Conservation (phyloP, 1,140 invertebrate genomes). For the Zaprionus camerounensis region DNA sequence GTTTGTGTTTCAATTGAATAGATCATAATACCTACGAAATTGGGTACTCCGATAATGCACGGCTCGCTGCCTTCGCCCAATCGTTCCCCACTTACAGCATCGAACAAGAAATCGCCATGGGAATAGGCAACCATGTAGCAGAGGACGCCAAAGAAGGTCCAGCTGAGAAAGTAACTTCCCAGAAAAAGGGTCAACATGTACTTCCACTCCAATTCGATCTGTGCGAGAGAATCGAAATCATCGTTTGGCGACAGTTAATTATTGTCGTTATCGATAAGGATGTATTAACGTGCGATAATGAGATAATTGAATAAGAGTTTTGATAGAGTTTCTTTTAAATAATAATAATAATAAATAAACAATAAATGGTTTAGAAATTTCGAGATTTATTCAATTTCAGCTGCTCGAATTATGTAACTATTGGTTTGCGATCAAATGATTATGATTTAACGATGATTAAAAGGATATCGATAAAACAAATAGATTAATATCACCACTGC, state of each 20-base stretch:
- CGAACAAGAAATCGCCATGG: slow-evolving; percentile 85
- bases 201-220: slow-evolving; percentile 87
- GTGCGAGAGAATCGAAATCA: slow-evolving; percentile 11
- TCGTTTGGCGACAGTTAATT: slow-evolving; percentile 10
- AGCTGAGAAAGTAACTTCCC: slow-evolving; percentile 85
- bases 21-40: slow-evolving; percentile 86
- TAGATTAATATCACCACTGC: no score
- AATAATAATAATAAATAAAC: no score
- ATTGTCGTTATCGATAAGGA: slow-evolving; percentile 17
- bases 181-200: slow-evolving; percentile 86
- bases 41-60: slow-evolving; percentile 85
- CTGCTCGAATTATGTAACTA: no score
- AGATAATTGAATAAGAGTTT: background rate
- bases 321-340: no score
- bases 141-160: slow-evolving; percentile 85
- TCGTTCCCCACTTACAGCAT: slow-evolving; percentile 62
- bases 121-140: slow-evolving; percentile 86
- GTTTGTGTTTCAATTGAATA: slow-evolving; percentile 88
- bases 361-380: no score
- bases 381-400: no score
- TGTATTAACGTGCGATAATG: slow-evolving; percentile 11
- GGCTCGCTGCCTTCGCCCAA: slow-evolving; percentile 73
- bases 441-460: no score
- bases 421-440: no score
- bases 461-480: no score